A percentile compares a stretch with the other conserved stretches of the same genome.
These are phyloP conservation scores for Stegodyphus mimosarum DNA, from an alignment of 1,140 invertebrate genomes.

Conservation along the genomic window DNA sequence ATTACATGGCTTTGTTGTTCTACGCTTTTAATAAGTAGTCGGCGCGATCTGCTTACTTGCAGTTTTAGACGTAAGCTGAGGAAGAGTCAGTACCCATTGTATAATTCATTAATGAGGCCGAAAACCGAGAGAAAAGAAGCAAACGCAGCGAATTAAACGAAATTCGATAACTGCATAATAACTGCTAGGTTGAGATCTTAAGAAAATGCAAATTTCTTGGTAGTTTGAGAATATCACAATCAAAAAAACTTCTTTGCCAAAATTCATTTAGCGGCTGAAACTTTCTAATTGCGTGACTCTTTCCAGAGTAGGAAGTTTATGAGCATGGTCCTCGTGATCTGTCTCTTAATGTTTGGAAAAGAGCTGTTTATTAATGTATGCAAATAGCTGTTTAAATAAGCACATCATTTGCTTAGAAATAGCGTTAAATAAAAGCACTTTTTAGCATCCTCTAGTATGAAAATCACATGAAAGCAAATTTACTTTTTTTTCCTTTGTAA, in stretches of 20 bases:
- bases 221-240: background rate
- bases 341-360: conserved; percentile 34
- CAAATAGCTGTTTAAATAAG: conserved; percentile 38
- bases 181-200: conserved; percentile 7
- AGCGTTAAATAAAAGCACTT: conserved; percentile 48
- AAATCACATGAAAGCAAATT: conserved; percentile 17
- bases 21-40: too few relatives aligned
- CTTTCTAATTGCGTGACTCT: conserved; percentile 47
- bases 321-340: conserved; percentile 2
- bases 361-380: conserved; percentile 35
- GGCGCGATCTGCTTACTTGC: too few relatives aligned
- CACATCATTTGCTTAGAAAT: conserved; percentile 30
- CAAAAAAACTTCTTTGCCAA: conserved; percentile 5
- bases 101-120: too few relatives aligned
- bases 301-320: background rate
- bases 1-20: too few relatives aligned
- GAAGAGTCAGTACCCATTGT: too few relatives aligned
- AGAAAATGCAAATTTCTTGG: conserved; percentile 42
- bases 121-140: too few relatives aligned
- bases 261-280: conserved; percentile 34
- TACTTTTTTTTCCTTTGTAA: too few relatives aligned
- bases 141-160: conserved; percentile 2
- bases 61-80: too few relatives aligned
- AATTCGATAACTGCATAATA: conserved; percentile 20
- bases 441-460: conserved; percentile 10